These are phyloP conservation scores for Drosophila yakuba DNA, from an alignment of 1,140 invertebrate species.

Conservation along the genomic window DNA sequence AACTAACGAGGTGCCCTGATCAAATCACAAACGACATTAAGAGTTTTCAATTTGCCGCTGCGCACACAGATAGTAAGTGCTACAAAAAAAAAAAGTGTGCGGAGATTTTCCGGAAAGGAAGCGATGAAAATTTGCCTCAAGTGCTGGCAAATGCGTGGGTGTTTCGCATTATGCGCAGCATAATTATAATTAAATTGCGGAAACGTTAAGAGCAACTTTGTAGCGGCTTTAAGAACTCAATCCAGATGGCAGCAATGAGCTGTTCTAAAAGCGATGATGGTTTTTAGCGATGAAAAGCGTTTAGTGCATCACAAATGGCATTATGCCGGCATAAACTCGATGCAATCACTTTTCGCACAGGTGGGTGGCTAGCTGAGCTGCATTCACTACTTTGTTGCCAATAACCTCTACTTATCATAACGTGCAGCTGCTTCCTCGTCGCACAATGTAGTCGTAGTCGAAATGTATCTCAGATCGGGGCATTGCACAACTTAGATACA, in stretches of 20 bases:
- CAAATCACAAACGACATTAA: conserved; percentile 65
- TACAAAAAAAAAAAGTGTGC: neutral
- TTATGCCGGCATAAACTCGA: neutral
- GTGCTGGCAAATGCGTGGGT: neutral
- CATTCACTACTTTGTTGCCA: conserved; percentile 23
- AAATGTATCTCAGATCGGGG: neutral
- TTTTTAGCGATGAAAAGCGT: neutral
- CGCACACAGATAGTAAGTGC: neutral
- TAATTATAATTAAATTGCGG: too few species aligned
- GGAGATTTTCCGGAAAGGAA: neutral
- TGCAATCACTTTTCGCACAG: neutral
- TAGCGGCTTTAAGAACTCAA: neutral
- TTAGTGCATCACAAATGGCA: conserved; percentile 1
- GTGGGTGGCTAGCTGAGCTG: neutral
- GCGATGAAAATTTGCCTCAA: neutral
- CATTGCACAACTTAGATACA: neutral
- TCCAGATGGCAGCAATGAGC: neutral
- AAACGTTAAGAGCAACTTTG: too few species aligned
- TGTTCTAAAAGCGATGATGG: too few species aligned
- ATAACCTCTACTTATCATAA: conserved; percentile 4
- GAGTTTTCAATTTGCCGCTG: conserved; percentile 60
- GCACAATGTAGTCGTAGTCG: conserved; percentile 15
- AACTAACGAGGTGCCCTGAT: conserved; percentile 44
- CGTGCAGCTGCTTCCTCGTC: conserved; percentile 5
- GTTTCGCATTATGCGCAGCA: neutral